Base-by-base conservation (phyloP, 2,888 invertebrate species). In the Nephrotoma appendiculata region DNA sequence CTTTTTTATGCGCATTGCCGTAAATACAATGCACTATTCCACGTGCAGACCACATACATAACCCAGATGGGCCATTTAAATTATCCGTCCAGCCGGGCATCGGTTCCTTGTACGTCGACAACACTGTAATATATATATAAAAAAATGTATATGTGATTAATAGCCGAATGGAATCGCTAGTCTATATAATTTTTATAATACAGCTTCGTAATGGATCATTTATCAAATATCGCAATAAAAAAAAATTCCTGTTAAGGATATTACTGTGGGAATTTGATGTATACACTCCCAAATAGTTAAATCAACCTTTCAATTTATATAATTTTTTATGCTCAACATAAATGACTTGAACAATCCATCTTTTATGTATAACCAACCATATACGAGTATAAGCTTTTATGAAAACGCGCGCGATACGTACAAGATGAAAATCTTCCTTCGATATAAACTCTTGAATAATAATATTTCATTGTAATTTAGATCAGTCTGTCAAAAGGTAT, bases 71-170 rank as follows among this genome's bases (percentile, higher is more conserved):
- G 88, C 92, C 92, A 89, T 92, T 91, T 88, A 92, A 89, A 89
- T 92, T 92, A 90, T 92, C 92, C 87, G 92, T 92, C 91, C 91
- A 92, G 87, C 92, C 92, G 88, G 92, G 91, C 88, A 91, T 89
- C 87, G 92, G 92, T 88, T 92, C 92, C 89, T 91, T 91, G 89
- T 92, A 92, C 88, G 91, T 92, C 89, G 92, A 92, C 89, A 92
- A 90, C 88, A 92, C 92, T 92, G 89, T 87, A 87, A 87, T 86
- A 87, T 87, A 87, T 87, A 83, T 6, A 15, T n/a, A 57, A 15
- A 57, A 15, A 57, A 6, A 57, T 57, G 19, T 7, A 31, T 44
- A 44, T 1, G 44, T 52, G 9, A 71, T 19, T 71, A 71, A 71
- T 71, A 71, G 31, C 5, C 7, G 11, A 71, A 71, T 31, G 31